Evolutionary conservation across 2,888 invertebrate species (phyloP), one percentile per base, ranked within the genome.

Genomic region (Tipula lateralis): DNA sequence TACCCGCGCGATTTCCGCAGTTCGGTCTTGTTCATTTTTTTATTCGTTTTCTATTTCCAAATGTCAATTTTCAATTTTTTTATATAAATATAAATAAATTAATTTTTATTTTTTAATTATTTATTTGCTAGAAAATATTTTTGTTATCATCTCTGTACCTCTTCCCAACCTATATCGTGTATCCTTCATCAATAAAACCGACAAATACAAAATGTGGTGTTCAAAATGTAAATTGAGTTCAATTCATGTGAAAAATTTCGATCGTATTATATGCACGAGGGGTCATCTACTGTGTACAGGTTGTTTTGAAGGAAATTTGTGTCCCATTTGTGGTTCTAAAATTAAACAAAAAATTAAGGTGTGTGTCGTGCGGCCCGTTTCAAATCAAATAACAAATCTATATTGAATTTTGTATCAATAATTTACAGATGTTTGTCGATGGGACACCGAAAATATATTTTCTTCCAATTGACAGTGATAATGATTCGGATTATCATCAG

Each of bases 171-270:
- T 66, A 66, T 66, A 66, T 66, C 4, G 66, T 66, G 66, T 66
- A 24, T 66, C 9, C 19, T 66, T 66, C 24, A 4, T 24, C 82
- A 1, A 82, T 82, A 29, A 24, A 24, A 9, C 24, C 9, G 66
- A 82, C 13, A 30, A 30, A 82, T 30, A 30, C n/a, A 30, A 82
- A 24, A 86, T 86, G 86, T 44, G 85, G 29, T 86, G 86, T 50
- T 85, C 86, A 29, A 86, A 85, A 83, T 86, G 85, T 85, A 85
- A 85, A 85, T 81, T 83, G 84, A 50, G 84, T 44, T 85, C 86
- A 30, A 83, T 86, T n/a, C 86, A 86, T 84, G 83, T 86, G 30
- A 83, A 84, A 85, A 86, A 85, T 85, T 86, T 66, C 30, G 86
- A 86, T 83, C 84, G 86, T 84, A 84, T 50, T 39, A 84, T 86